phyloP scores from a whole-genome alignment of 2,113 vertebrate genomes.

The Alligator sinensis region DNA sequence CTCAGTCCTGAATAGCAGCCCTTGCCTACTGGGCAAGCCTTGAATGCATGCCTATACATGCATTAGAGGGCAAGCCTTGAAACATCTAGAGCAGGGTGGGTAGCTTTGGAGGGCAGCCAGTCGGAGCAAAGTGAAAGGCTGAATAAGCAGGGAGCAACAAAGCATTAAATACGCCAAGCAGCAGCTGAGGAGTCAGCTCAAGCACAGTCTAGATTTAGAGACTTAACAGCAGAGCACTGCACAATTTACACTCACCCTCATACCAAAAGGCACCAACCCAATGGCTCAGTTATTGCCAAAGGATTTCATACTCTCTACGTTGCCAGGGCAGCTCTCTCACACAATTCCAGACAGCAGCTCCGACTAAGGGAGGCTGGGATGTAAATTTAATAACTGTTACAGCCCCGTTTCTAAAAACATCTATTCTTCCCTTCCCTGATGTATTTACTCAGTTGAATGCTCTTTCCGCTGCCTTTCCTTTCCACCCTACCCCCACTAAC shows the following conservation, averaged over 20 bases:
- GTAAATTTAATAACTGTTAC: background rate
- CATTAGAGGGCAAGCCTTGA: background rate
- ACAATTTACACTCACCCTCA: conserved; percentile 4
- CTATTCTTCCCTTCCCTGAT: background rate
- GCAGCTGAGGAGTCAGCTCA: background rate
- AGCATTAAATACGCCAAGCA: background rate
- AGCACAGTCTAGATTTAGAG: background rate
- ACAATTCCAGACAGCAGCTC: background rate
- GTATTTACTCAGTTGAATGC: background rate
- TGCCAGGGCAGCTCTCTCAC: conserved; percentile 18
- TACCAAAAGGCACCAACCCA: conserved; percentile 51
- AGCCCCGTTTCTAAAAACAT: background rate
- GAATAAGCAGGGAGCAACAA: background rate
- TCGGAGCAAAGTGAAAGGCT: background rate
- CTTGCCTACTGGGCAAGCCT: background rate
- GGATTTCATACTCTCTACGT: background rate
- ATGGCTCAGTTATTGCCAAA: background rate
- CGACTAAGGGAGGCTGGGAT: background rate
- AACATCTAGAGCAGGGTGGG: background rate
- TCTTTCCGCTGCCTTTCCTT: conserved; percentile 12
- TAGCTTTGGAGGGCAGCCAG: background rate
- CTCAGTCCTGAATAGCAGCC: background rate
- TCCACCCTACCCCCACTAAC: background rate
- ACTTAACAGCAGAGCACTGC: conserved; percentile 9
- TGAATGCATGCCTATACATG: no score